These are phyloP conservation scores for Drosophila leontia DNA, from an alignment of 1,140 invertebrate species.

Conservation along the genomic window DNA sequence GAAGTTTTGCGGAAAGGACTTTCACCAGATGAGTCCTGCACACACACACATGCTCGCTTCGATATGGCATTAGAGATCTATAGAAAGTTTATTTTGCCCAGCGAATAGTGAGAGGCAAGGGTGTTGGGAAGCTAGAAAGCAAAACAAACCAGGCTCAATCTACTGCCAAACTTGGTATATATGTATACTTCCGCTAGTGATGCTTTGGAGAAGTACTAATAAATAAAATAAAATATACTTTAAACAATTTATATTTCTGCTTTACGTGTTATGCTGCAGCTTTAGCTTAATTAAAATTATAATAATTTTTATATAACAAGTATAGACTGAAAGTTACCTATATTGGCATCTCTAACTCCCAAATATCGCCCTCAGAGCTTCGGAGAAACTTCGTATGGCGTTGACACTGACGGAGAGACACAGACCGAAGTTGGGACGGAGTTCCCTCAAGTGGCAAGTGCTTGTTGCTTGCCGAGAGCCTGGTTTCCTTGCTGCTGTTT, in stretches of 20 bases:
- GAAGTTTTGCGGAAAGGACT: constrained; percentile 58
- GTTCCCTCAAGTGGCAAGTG: constrained; percentile 51
- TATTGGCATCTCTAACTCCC: constrained; percentile 18
- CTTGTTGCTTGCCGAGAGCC: constrained; percentile 54
- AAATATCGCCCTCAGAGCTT: neutral
- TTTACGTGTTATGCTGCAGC: too few species aligned
- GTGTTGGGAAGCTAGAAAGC: constrained; percentile 4
- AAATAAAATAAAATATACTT: neutral
- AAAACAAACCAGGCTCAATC: constrained; percentile 14
- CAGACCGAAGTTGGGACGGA: constrained; percentile 2
- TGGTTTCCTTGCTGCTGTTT: constrained; percentile 51
- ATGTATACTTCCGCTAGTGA: neutral
- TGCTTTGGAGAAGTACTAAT: neutral
- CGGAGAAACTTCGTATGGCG: constrained; percentile 50
- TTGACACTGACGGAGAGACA: constrained; percentile 54
- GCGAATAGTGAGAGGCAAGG: constrained; percentile 9
- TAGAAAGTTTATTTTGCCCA: constrained; percentile 66
- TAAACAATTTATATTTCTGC: too few species aligned
- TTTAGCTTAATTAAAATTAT: too few species aligned
- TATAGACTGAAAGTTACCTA: neutral
- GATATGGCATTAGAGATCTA: constrained; percentile 64
- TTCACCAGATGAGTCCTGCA: constrained; percentile 53
- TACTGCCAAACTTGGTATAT: neutral
- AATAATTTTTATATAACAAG: neutral
- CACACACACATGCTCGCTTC: constrained; percentile 22